These are phyloP conservation scores for Chascanopsetta lugubris DNA, from an alignment of 2,113 vertebrate genomes.

Conservation along the genomic window DNA sequence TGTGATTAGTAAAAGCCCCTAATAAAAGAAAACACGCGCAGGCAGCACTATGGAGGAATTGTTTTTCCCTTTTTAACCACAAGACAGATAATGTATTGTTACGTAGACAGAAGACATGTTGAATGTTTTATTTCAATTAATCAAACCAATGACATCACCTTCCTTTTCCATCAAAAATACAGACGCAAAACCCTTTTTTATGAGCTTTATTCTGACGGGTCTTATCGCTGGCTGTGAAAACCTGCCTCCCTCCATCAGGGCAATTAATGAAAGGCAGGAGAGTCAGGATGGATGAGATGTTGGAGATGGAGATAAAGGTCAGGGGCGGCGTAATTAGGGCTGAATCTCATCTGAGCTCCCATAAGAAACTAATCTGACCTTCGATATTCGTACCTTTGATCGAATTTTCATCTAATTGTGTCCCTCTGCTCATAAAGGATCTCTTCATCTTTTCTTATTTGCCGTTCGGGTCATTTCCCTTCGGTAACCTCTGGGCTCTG, in stretches of 20 bases:
- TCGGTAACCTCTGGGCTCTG: too few relatives aligned
- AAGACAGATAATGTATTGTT: background rate
- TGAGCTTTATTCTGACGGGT: too few relatives aligned
- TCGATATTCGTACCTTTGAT: background rate
- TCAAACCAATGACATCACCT: background rate
- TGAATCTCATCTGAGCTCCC: conserved; percentile 6
- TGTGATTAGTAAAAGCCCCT: conserved; percentile 64
- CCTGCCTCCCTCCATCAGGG: conserved; percentile 20
- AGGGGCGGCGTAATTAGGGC: background rate
- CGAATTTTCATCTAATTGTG: too few relatives aligned
- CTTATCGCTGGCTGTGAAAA: conserved; percentile 20
- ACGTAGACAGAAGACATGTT: background rate
- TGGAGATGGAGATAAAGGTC: conserved; percentile 25
- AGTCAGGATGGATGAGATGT: conserved; percentile 10
- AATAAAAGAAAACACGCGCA: conserved; percentile 37
- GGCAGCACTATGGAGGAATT: conserved; percentile 2
- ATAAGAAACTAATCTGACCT: background rate
- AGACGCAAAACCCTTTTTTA: too few relatives aligned
- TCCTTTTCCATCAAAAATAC: background rate
- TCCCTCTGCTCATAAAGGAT: too few relatives aligned
- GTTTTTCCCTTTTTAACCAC: background rate
- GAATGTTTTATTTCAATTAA: background rate
- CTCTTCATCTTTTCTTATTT: too few relatives aligned
- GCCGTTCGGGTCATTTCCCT: too few relatives aligned
- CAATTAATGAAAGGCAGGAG: conserved; percentile 35